Conservation (phyloP, 2,113 vertebrate species). For the Ginglymostoma cirratum region DNA sequence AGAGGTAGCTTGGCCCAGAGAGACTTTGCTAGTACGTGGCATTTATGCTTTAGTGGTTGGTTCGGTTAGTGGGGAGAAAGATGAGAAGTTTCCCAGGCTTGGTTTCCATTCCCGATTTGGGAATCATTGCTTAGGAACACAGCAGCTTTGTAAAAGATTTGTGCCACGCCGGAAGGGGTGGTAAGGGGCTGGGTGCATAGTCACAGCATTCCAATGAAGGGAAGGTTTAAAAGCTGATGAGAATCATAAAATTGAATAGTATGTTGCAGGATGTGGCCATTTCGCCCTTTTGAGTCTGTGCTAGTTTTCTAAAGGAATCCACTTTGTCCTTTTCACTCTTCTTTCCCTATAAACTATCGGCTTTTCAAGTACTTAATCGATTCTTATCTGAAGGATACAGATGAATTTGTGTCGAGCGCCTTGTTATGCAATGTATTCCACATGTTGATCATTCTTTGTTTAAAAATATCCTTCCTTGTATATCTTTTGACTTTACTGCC, state of each 20-base stretch:
- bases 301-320: neutral
- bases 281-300: neutral
- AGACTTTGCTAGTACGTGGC: neutral
- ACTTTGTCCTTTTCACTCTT: neutral
- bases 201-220: neutral
- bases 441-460: neutral
- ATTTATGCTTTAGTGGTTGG: too few relatives aligned
- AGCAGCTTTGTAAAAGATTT: neutral
- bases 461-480: neutral
- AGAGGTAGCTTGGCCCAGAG: neutral
- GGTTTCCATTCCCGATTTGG: neutral
- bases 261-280: neutral
- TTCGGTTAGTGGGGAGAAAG: neutral
- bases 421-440: neutral
- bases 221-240: neutral
- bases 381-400: neutral
- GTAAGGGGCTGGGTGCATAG: neutral
- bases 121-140: neutral
- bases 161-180: neutral
- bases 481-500: neutral
- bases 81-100: neutral
- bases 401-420: neutral
- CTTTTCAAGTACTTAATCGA: neutral
- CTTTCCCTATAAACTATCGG: neutral
- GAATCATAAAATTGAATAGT: neutral